Evolutionary conservation across 2,113 vertebrate genomes (phyloP), one percentile per base, ranked within the genome.

Genomic region (Cricetomys ansorgei): DNA sequence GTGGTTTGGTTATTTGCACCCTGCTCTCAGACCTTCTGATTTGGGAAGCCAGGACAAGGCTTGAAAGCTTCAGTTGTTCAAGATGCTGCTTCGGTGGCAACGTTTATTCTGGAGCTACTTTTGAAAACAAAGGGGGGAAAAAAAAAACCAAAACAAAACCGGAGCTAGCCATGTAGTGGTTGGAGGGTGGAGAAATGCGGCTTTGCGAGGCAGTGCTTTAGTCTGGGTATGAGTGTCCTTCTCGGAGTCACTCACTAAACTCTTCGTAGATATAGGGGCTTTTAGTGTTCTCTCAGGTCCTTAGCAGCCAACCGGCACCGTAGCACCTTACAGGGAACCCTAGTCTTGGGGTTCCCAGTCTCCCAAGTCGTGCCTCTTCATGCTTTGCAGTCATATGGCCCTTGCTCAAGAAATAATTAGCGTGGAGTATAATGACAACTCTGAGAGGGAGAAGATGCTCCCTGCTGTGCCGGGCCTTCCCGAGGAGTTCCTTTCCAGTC

Each of bases 341-440:
- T 73, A 43, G 45, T 50, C 55, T 67, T 64, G 45, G 75, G 79
- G 80, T 92, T 90, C 93, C 73, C 12, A 23, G 79, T 79, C 79
- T 92, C 37, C 59, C n/a, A 55, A 88, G 53, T 64, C 45, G 10
- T 57, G 88, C 64, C 77, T 94, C 85, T 89, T 70, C 72, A 11
- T 5, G 86, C 72, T 84, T 84, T 57, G 53, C 72, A 37, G 6
- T 81, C 86, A 89, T 88, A 45, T 50, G 16, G 40, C 62, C 55
- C 67, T 97, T 97, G 95, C 96, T 95, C 65, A 76, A 94, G 96
- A 95, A 94, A 83, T 97, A 96, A 92, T 97, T 80, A 97, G 86
- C 79, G 23, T 53, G 95, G 91, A 94, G 94, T 75, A 65, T 72
- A 92, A 92, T 92, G 97, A 87, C 95, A 88, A 89, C 7, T 43